Conservation (phyloP, 2,113 vertebrate species). For the Pyrgilauda ruficollis region DNA sequence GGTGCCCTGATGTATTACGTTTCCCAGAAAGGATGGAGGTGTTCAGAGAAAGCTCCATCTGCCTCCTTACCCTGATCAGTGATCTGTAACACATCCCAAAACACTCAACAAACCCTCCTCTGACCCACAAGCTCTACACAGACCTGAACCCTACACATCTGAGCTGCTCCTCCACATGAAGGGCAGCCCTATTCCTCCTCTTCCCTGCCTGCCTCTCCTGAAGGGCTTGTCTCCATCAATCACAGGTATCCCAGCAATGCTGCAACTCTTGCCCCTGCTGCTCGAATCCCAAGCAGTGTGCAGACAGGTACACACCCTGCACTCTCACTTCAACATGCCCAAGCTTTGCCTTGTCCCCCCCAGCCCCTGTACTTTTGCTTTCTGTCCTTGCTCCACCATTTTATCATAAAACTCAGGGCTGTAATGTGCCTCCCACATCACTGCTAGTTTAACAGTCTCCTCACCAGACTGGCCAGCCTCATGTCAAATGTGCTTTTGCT, state of each 20-base stretch:
- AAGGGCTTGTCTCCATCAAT: accelerated
- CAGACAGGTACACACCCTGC: background rate
- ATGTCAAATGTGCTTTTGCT: background rate
- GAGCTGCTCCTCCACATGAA: background rate
- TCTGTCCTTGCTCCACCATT: background rate
- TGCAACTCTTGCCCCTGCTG: background rate
- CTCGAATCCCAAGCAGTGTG: background rate
- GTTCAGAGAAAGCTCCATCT: background rate
- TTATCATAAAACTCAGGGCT: background rate
- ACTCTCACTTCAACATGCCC: background rate
- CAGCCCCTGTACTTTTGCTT: background rate
- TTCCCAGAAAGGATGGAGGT: background rate
- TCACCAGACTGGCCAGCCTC: background rate
- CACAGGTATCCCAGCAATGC: background rate
- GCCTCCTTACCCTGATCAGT: background rate
- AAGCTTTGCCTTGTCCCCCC: background rate
- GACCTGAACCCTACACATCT: background rate
- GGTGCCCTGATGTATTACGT: background rate
- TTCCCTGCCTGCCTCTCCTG: background rate
- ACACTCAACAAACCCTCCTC: background rate
- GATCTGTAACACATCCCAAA: background rate
- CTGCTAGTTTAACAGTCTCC: background rate
- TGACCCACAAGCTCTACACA: accelerated
- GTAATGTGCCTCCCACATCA: accelerated
- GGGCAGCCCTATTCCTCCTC: background rate